These are phyloP conservation scores for Chrysemys picta DNA, from an alignment of 2,113 vertebrate genomes.

Conservation along the genomic window DNA sequence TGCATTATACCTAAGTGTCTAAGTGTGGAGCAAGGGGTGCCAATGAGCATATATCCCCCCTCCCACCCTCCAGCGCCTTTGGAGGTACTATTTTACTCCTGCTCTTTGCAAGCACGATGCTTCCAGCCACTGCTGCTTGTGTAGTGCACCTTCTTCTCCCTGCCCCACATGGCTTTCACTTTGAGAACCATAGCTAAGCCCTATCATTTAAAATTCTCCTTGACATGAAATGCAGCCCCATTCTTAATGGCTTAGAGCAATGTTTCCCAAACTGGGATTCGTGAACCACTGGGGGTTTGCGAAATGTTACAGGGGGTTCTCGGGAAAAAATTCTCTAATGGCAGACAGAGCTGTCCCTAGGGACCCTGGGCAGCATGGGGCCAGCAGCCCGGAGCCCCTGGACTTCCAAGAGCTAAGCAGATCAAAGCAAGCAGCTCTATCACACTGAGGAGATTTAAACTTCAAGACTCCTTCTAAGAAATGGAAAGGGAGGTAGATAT, in stretches of 20 bases:
- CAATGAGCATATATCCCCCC: not conserved
- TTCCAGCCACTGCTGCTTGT: not conserved
- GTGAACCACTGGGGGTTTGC: no score
- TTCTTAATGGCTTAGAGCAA: not conserved
- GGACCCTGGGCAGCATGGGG: no score
- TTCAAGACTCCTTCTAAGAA: no score
- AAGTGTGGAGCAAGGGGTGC: not conserved
- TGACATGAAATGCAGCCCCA: not conserved
- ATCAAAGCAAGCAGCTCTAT: no score
- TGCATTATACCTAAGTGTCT: not conserved
- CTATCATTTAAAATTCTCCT: not conserved
- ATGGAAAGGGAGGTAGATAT: no score
- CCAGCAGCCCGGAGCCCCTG: no score
- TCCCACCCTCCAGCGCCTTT: accelerated
- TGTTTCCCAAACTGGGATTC: no score
- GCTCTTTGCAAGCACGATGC: not conserved
- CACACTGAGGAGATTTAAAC: no score
- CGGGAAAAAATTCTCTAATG: no score
- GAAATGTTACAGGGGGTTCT: no score
- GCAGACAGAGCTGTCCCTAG: no score
- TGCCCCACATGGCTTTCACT: not conserved
- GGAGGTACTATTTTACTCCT: not conserved
- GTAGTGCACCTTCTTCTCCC: not conserved
- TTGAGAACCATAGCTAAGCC: accelerated
- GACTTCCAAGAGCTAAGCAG: no score